Evolutionary conservation across 2,797 vertebrate genomes (phyloP).

Genomic region (Myoxocephalus aenaeus): DNA sequence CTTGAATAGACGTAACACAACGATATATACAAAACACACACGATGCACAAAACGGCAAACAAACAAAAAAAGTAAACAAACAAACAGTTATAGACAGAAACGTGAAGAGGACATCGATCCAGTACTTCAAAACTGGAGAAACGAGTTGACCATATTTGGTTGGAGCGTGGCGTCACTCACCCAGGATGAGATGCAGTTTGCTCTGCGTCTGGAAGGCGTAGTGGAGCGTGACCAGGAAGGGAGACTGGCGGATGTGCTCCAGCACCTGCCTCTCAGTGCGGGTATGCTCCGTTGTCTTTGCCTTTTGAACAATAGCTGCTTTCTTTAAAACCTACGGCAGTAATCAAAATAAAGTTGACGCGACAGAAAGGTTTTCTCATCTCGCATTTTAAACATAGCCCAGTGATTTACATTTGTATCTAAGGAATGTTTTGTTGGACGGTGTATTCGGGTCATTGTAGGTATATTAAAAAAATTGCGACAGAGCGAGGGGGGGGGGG

Average conservation of each 20-base stretch:
- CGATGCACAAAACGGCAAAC: neutral
- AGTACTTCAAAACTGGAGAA: constrained; percentile 10
- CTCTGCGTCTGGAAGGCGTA: constrained; percentile 96
- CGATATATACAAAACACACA: constrained; percentile 32
- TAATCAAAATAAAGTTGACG: neutral
- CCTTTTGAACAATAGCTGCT: constrained; percentile 92
- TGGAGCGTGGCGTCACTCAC: constrained; percentile 74
- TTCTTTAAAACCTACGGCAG: constrained; percentile 89
- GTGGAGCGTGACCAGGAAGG: constrained; percentile 94
- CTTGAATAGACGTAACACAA: constrained; percentile 41
- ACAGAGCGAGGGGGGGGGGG: no score
- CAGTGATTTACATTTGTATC: neutral
- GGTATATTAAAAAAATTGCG: neutral
- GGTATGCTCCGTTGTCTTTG: constrained; percentile 94
- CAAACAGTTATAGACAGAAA: constrained; percentile 19
- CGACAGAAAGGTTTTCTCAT: neutral
- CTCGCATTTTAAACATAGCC: neutral
- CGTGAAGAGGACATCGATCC: constrained; percentile 25
- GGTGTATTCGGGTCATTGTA: neutral
- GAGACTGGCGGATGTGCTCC: constrained; percentile 93
- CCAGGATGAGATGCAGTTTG: constrained; percentile 94
- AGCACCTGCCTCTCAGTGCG: constrained; percentile 93
- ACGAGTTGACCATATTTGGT: neutral
- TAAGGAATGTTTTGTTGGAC: neutral
- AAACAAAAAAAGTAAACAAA: constrained; percentile 11